phyloP scores from a whole-genome alignment of 2,888 invertebrate species.

The Drosophila histrio region DNA sequence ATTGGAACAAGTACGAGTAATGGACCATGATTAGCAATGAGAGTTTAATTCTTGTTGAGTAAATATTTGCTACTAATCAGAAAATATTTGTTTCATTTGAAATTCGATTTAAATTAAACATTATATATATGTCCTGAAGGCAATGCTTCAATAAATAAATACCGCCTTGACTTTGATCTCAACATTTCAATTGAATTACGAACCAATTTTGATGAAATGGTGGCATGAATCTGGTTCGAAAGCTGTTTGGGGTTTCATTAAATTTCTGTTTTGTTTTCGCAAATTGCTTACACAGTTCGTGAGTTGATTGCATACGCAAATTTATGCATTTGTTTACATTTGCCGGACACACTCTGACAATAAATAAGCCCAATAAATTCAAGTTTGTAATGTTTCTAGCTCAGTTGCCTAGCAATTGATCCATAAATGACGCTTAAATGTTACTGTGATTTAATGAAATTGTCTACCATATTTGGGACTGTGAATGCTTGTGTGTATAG shows the following conservation, averaged over 20 bases:
- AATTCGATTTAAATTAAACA: background rate
- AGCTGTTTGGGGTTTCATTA: background rate
- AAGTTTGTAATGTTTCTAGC: conserved; percentile 29
- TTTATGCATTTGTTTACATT: conserved; percentile 47
- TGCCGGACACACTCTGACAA: background rate
- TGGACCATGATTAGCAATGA: background rate
- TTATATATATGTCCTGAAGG: background rate
- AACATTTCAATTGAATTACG: background rate
- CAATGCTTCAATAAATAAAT: background rate
- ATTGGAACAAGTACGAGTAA: background rate
- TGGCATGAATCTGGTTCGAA: background rate
- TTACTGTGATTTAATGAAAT: conserved; percentile 35
- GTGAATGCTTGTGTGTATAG: conserved; percentile 8
- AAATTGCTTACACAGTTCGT: conserved; percentile 1
- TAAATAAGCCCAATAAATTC: conserved; percentile 15
- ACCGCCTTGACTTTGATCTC: conserved; percentile 1
- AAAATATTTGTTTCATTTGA: background rate
- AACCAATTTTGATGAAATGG: background rate
- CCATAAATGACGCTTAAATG: conserved; percentile 47
- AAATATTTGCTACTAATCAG: background rate
- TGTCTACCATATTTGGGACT: conserved; percentile 9
- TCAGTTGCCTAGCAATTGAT: conserved; percentile 43
- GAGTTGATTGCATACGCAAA: conserved; percentile 29
- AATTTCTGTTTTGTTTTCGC: background rate
- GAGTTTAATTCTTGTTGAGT: background rate